These are phyloP conservation scores for Anomalospiza imberbis DNA, from an alignment of 2,797 vertebrate genomes.

Conservation along the genomic window DNA sequence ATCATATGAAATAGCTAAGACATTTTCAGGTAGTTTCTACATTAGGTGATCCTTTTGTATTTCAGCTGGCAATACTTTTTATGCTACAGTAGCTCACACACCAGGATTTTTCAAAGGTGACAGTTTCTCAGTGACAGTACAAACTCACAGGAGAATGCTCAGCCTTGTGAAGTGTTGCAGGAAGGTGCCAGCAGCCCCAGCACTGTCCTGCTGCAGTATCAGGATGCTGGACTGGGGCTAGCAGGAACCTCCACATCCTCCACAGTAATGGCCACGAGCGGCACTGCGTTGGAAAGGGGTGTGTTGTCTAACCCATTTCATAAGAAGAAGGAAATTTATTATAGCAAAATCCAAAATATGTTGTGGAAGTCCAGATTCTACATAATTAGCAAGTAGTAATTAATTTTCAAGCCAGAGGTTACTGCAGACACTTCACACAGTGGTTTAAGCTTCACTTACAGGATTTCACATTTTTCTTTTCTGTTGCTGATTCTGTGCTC, in stretches of 20 bases:
- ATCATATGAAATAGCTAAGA: not conserved
- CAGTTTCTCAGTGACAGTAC: not conserved
- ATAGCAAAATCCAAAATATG: not conserved
- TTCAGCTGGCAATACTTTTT: not conserved
- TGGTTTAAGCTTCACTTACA: not conserved
- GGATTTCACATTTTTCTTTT: not conserved
- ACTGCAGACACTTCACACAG: not conserved
- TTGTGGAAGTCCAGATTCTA: not conserved
- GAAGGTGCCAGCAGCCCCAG: not conserved
- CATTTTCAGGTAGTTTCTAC: not conserved
- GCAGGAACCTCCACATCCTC: not conserved
- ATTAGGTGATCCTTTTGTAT: not conserved
- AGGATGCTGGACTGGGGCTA: no score
- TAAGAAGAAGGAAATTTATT: not conserved
- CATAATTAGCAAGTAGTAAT: not conserved
- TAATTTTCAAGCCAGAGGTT: not conserved
- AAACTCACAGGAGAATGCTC: not conserved
- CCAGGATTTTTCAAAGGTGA: not conserved
- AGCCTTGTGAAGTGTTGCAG: not conserved
- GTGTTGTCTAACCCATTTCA: not conserved
- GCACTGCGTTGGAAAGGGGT: not conserved
- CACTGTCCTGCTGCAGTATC: not conserved
- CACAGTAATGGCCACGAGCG: rapidly evolving
- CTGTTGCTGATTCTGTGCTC: not conserved
- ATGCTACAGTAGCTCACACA: not conserved